These are phyloP conservation scores for Leucopternis melanops DNA, from an alignment of 2,113 vertebrate genomes.

Conservation along the genomic window DNA sequence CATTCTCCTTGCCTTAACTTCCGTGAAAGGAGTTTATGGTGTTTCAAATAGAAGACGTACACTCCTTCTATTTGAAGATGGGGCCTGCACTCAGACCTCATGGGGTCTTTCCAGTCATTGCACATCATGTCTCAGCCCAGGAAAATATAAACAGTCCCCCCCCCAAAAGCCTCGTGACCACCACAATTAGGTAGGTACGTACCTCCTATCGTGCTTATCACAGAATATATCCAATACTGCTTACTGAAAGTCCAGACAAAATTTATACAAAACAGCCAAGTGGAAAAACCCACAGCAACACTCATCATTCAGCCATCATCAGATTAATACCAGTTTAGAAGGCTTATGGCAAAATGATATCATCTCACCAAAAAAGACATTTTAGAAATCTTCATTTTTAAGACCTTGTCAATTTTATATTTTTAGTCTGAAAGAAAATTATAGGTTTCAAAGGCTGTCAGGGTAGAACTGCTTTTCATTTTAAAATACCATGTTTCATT, in stretches of 20 bases:
- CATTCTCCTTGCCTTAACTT: not conserved
- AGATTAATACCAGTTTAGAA: not conserved
- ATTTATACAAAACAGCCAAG: not conserved
- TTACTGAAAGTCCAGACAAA: not conserved
- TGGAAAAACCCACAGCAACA: not conserved
- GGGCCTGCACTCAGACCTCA: not conserved
- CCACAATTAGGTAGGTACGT: rapidly evolving
- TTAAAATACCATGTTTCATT: not conserved
- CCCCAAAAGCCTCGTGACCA: not conserved
- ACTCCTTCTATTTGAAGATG: no score
- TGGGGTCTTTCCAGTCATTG: not conserved
- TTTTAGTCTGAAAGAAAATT: not conserved
- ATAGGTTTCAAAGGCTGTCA: not conserved
- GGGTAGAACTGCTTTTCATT: not conserved
- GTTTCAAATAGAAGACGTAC: not conserved
- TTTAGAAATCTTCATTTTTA: not conserved
- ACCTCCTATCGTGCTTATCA: not conserved
- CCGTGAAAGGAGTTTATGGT: not conserved
- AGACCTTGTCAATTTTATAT: not conserved
- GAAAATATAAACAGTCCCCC: not conserved
- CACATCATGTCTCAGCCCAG: not conserved
- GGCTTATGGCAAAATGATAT: not conserved
- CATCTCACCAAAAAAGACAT: not conserved
- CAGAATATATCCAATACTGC: not conserved
- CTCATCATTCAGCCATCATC: not conserved